Conservation (phyloP, 2,888 invertebrate genomes). For the Meteorus colon region DNA sequence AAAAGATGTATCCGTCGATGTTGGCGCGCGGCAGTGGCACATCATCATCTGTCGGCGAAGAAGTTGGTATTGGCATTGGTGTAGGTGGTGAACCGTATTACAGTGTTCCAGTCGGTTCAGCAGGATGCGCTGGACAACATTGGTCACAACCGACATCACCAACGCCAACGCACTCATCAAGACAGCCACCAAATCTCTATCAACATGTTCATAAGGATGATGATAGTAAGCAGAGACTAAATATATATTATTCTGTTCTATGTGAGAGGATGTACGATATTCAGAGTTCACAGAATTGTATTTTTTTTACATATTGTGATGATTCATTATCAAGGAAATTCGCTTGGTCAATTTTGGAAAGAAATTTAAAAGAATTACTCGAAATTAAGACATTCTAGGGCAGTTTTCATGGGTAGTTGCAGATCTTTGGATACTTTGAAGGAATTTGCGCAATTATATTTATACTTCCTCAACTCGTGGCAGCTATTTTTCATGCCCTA, state of each 20-base stretch:
- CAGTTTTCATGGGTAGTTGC: no score
- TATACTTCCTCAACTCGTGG: no score
- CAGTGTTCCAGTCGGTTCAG: conserved; percentile 83
- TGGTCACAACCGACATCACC: conserved; percentile 86
- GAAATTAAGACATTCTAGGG: no score
- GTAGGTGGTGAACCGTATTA: conserved; percentile 91
- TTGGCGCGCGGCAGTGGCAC: conserved; percentile 80
- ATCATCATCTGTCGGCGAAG: conserved; percentile 69
- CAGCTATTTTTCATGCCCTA: no score
- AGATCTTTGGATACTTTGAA: no score
- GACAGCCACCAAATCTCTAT: conserved; percentile 74
- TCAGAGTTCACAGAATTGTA: no score
- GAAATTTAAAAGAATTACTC: no score
- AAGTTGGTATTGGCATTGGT: conserved; percentile 75
- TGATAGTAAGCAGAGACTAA: conserved; percentile 77
- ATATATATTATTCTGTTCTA: conserved; percentile 1
- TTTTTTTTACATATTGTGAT: no score
- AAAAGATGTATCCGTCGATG: conserved; percentile 95
- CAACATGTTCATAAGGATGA: conserved; percentile 79
- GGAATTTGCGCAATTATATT: no score
- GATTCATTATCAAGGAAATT: no score
- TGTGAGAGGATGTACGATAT: no score
- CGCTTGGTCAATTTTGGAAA: no score
- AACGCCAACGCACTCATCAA: conserved; percentile 79
- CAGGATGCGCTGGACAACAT: conserved; percentile 73